Conservation (phyloP, 2,888 invertebrate species). For the Sarcophaga variegata region DNA sequence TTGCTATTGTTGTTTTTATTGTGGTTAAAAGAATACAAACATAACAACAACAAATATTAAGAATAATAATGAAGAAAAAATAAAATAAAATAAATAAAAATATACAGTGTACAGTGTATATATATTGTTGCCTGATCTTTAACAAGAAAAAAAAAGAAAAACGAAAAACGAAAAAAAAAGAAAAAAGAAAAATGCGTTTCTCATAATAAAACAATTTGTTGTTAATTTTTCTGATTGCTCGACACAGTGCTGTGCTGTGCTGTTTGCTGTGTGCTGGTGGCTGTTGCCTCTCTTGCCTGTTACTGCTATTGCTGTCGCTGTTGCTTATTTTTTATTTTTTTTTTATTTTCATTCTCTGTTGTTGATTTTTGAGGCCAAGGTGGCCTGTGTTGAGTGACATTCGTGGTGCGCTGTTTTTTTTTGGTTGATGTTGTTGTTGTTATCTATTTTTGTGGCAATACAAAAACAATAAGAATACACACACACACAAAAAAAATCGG, state of each 20-base stretch:
- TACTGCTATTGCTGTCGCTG: constrained; percentile 28
- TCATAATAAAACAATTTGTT: constrained; percentile 66
- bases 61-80: constrained; percentile 23
- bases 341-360: constrained; percentile 8
- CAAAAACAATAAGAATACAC: constrained; percentile 52
- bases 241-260: constrained; percentile 20
- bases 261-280: constrained; percentile 35
- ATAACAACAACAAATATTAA: constrained; percentile 35
- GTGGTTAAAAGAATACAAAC: constrained; percentile 19
- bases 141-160: not conserved
- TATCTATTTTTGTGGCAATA: constrained; percentile 69
- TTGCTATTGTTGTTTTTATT: constrained; percentile 21
- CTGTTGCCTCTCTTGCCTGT: constrained; percentile 44
- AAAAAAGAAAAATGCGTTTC: constrained; percentile 60
- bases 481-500: constrained; percentile 62
- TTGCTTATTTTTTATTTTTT: not conserved
- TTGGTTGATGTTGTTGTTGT: constrained; percentile 31
- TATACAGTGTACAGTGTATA: not conserved
- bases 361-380: constrained; percentile 69
- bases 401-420: constrained; percentile 61
- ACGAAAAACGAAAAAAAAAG: not conserved
- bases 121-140: constrained; percentile 57
- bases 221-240: constrained; percentile 64
- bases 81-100: constrained; percentile 28
- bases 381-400: constrained; percentile 70